Evolutionary conservation across 2,888 invertebrate genomes (phyloP), one percentile per base, ranked within the genome.

Genomic region (Tethea ocularis): DNA sequence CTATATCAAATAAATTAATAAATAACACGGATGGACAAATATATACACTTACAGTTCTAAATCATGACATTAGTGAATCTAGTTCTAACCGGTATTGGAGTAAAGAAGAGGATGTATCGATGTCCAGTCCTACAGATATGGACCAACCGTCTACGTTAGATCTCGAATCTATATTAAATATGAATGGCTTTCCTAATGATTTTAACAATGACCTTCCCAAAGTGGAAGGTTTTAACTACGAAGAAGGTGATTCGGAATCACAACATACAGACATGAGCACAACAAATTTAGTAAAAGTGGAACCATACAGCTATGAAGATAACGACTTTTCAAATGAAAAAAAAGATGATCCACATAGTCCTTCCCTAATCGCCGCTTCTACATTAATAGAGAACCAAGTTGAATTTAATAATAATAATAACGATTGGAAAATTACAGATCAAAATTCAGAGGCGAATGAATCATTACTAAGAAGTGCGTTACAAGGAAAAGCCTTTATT

Each of bases 1-100:
- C 94, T 56, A 89, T 93, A 73, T 89, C 91, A 41, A 93, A 93
- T 72, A 93, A 93, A 79, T 77, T 92, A 63, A 92, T 91, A 66
- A 93, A 91, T 69, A 96, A 95, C 78, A 96, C 96, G n/a, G 96
- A 96, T 77, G 96, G 96, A 69, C 95, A 96, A 84, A 97, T 97
- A 80, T 97, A 97, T 86, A 97, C 97, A 60, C 90, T 97, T 67
- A 97, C 97, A 78, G 97, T 97, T 83, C 95, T 97, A 80, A 97
- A 97, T 87, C 97, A 97, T 77, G 95, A 96, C 67, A 91, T 94
- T 80, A 96, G 96, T 72, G 95, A 96, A 73, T 86, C 94, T 74
- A 88, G 93, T 85, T 92, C 96, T 78, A 93, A 94, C 85, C 93
- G 95, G 63, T 95, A 95, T 94, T 93, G 96, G 86, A 82, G 94